phyloP scores from a whole-genome alignment of 2,113 vertebrate species.

The Seriola aureovittata region DNA sequence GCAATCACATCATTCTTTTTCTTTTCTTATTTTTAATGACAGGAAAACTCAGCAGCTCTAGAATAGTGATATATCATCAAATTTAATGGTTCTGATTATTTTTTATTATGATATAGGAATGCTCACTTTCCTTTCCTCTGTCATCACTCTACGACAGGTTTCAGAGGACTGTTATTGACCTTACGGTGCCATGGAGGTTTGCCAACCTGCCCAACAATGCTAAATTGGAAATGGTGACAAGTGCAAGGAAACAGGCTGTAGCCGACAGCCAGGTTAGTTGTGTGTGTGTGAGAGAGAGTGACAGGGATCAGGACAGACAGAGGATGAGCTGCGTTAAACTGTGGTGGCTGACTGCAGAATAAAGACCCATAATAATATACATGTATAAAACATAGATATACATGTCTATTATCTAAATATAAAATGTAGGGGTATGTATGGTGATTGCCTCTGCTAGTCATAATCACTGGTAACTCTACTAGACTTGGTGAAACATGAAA shows the following conservation, averaged over 20 bases:
- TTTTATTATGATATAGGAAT: neutral
- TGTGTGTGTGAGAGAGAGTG: neutral
- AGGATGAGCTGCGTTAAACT: too few relatives aligned
- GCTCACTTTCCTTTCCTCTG: neutral
- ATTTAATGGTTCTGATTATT: neutral
- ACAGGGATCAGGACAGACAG: neutral
- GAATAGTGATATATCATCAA: neutral
- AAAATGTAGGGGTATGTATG: neutral
- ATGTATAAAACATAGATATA: too few relatives aligned
- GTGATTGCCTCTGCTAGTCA: neutral
- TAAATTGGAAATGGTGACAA: conserved; percentile 95
- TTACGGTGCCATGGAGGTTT: conserved; percentile 94
- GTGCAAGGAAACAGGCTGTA: conserved; percentile 80
- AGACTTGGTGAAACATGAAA: neutral
- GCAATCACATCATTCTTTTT: neutral
- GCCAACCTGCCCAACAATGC: conserved; percentile 97
- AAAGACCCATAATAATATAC: neutral
- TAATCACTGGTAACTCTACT: neutral
- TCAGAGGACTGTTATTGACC: conserved; percentile 93
- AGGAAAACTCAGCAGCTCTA: neutral
- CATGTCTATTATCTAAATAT: neutral
- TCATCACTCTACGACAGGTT: conserved; percentile 85
- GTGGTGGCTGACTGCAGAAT: neutral
- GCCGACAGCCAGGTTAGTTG: conserved; percentile 84
- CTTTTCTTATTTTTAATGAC: neutral